Evolutionary conservation across 2,113 vertebrate genomes (phyloP), one percentile per base, ranked within the genome.

Genomic region (Australoheros scitulus): DNA sequence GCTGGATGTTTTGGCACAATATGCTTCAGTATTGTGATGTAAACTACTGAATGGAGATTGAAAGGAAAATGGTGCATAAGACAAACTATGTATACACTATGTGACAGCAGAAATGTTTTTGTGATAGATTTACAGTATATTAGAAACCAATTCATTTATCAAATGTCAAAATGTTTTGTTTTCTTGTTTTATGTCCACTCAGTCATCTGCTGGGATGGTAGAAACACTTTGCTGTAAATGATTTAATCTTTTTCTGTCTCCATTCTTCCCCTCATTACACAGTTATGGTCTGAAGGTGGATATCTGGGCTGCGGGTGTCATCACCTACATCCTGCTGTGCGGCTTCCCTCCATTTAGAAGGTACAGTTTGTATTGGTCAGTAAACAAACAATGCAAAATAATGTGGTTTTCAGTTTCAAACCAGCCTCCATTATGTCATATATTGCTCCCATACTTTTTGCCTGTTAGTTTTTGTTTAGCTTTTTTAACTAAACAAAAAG

Each of bases 251-350:
- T 17, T 17, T 61, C 50, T 57, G 47, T n/a, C 63, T 65, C 43
- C 7, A 26, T 3, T 43, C 5, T 26, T 2, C 29, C 56, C 26
- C 43, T 80, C 10, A 89, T 87, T 86, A 56, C 57, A 57, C 89
- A 99, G 98, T 1, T 99, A 99, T 0, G 98, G 98, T 74, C 93
- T 99, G 90, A 99, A 99, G 94, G 98, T 99, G 92, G 98, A 99
- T 85, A 94, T 99, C 63, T 99, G 98, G 98, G 98, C 98, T 4
- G 97, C 98, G 5, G 98, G 98, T 0, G 97, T 99, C 92, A 99
- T 99, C 90, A 98, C 98, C 0, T 99, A 99, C 95, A 99, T 99
- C 72, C 96, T 99, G 3, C 92, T 99, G 15, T 99, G 98, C 94
- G 98, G 98, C 29, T 99, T 99, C 88, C 98, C 98, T 11, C 98